Evolutionary conservation across 1,140 invertebrate genomes (phyloP), one percentile per base, ranked within the genome.

Genomic region (Mycetomoellerius zeteki): DNA sequence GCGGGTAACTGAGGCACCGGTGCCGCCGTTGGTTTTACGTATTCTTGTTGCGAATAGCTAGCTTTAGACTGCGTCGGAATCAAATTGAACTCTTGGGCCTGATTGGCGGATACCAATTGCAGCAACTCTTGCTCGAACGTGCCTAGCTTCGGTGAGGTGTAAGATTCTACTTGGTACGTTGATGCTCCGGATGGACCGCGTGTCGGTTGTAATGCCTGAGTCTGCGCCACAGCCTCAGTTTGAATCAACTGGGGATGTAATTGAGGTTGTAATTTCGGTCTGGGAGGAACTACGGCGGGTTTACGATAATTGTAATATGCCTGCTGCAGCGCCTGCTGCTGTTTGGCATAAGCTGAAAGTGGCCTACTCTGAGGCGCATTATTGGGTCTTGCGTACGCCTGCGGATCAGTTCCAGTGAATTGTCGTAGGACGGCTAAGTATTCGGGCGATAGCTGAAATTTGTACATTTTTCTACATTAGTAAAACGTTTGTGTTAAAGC

Each of bases 281-380:
- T 89, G 0, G 94, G 93, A 21, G 92, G 92, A 1, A 91, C 90
- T 7, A 95, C 91, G 0, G 90, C 81, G 37, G 94, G 94, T 4
- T 95, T 94, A 60, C 94, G 91, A 43, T 92, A 94, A 69, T 93
- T 93, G 21, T 95, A 94, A 71, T 95, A 95, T 14, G 93, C 93
- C 75, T 94, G 91, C 47, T 95, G 94, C 50, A 95, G 78, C 21
- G 93, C 89, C 84, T 95, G 94, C 75, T 95, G 94, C 56, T 95
- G 94, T 82, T 92, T 93, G 5, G 94, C 93, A 52, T 94, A 95
- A 3, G 86, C 72, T 19, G 94, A 92, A 5, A 94, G 84, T 0
- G 90, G 91, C 65, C 92, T 91, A 19, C 94, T 86, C 5, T 92
- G 90, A 19, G 91, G 89, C 47, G 80, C 84, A 3, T 85, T 60